Evolutionary conservation across 2,888 invertebrate species (phyloP), one percentile per base, ranked within the genome.

Genomic region (Caenorhabditis wallacei): DNA sequence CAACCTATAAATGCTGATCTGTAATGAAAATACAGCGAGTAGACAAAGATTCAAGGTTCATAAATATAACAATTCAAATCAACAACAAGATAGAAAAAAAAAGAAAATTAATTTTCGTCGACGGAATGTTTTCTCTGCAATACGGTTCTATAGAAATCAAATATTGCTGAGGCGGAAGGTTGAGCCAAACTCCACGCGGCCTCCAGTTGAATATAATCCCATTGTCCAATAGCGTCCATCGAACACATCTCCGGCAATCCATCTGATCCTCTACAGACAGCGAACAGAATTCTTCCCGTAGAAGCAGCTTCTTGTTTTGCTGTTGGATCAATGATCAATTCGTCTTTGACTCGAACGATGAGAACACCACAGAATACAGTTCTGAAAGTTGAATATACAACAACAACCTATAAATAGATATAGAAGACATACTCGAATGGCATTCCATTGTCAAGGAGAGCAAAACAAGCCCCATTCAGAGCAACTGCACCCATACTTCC

Each of bases 351-450:
- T 30, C 82, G 75, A 24, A 84, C 85, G 8, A 88, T 80, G n/a
- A 82, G 61, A 13, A 88, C 80, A 20, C 87, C 88, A 64, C 88
- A 87, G 81, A 88, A 88, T 7, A 85, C 68, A 1, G 86, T 64
- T 51, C 85, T 83, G 76, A 51, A 82, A 66, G n/a, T n/a, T n/a
- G 24, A 18, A 18, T 30, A 11, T 18, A 48, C 57, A 5, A 22
- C 5, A 3, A 16, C 1, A 30, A 24, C 3, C 11, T 16, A 13
- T n/a, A n/a, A 35, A 37, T 18, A 13, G 22, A 8, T 7, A n/a
- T n/a, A 26, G 13, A 51, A 51, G 0, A 59, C 61, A 48, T 26
- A 86, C 86, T 72, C 76, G 35, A 79, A 79, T 13, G 84, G 84
- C 37, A 84, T 80, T 46, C 84, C 87, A 71, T 84, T 85, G 78